Conservation (phyloP, 2,888 invertebrate species). For the Didymodactylos carnosus region DNA sequence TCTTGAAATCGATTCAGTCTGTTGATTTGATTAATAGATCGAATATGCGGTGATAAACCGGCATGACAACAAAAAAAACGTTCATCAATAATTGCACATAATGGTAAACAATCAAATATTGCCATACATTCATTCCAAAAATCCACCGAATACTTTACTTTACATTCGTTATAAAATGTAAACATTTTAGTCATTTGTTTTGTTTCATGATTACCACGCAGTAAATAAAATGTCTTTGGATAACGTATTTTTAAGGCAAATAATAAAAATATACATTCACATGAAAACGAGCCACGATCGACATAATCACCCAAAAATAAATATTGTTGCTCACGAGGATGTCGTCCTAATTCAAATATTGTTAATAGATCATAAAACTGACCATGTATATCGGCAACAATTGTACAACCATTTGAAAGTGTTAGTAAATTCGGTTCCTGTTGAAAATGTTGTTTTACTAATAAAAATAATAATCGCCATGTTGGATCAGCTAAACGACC, state of each 20-base stretch:
- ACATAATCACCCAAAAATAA: slow-evolving; percentile 13
- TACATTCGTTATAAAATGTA: slow-evolving; percentile 8
- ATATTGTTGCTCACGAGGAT: background rate
- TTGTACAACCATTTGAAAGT: background rate
- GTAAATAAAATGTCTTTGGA: background rate
- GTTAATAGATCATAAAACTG: slow-evolving; percentile 10
- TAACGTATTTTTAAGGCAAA: slow-evolving; percentile 1
- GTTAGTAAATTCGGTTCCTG: slow-evolving; percentile 7
- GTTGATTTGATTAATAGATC: background rate
- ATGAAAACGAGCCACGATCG: slow-evolving; percentile 5
- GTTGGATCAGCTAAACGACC: background rate
- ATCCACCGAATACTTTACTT: slow-evolving; percentile 1
- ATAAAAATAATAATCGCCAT: background rate
- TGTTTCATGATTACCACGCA: slow-evolving; percentile 11
- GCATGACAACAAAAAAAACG: slow-evolving; percentile 12
- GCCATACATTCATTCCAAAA: background rate
- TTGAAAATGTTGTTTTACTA: background rate
- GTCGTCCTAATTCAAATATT: slow-evolving; percentile 2
- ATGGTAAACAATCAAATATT: slow-evolving; percentile 7
- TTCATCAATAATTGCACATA: slow-evolving; percentile 2
- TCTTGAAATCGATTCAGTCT: slow-evolving; percentile 5
- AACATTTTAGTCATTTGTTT: slow-evolving; percentile 7
- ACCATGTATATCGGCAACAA: slow-evolving; percentile 12
- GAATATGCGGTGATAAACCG: slow-evolving; percentile 1
- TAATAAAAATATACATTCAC: slow-evolving; percentile 5